Evolutionary conservation across 2,888 invertebrate genomes (phyloP), one percentile per base, ranked within the genome.

Genomic region (Drosophila multiciliata): DNA sequence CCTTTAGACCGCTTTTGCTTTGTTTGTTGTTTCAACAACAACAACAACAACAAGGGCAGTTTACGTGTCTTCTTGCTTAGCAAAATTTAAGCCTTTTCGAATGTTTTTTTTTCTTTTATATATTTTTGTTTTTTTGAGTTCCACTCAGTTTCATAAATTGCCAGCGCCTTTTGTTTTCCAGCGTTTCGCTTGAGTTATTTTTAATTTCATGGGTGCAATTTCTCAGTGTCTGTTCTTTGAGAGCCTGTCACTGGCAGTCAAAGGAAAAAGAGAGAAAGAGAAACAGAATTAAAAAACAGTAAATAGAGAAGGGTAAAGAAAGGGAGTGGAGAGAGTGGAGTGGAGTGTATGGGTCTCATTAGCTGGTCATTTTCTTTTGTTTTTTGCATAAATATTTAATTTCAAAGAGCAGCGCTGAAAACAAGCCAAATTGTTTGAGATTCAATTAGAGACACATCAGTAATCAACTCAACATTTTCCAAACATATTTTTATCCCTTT

Each of bases 121-220:
- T 73, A 72, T 54, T 58, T 59, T 33, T 52, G 33, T 40, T 66
- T 55, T 70, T 58, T 70, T 45, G 54, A 48, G 65, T 45, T 35
- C 58, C 66, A 57, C 61, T 59, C 53, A 54, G 89, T 73, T 87
- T 85, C 87, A 85, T 85, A 89, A 89, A 87, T 89, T 83, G 89
- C 84, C 63, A 52, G 52, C 66, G 54, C 89, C 64, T 87, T 85
- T 85, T 85, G 89, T 87, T 85, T 89, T 82, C 66, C 61, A 71
- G 71, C 85, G 70, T 82, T 85, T 87, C 83, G 88, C 83, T 82
- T 84, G 89, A 89, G 89, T 87, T 86, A 86, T 86, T 86, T 86
- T 86, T 86, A 86, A 86, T 86, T 86, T 86, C 90, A 82, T 87
- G 88, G 75, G 75, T 78, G 80, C 83, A 87, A 86, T 86, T 89